These are phyloP conservation scores for Saccostrea cuccullata DNA, from an alignment of 1,140 invertebrate species.

Conservation along the genomic window DNA sequence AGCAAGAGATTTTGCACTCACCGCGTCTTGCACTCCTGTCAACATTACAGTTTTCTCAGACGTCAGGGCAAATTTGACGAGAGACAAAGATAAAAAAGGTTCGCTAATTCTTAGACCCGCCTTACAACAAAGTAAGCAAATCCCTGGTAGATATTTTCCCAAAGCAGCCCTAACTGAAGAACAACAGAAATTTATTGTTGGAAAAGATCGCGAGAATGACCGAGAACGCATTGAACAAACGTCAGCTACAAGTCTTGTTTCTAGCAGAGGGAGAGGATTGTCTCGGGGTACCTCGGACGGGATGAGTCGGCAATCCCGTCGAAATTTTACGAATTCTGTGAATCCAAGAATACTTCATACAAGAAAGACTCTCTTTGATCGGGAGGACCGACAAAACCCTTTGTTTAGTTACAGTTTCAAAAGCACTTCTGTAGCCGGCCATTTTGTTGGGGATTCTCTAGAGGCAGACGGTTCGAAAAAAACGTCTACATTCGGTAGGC, in stretches of 20 bases:
- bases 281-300: neutral
- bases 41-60: constrained; percentile 33
- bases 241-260: neutral
- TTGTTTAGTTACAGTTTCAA: constrained; percentile 31
- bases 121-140: constrained; percentile 45
- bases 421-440: constrained; percentile 10
- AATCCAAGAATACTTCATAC: constrained; percentile 40
- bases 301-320: neutral
- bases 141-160: constrained; percentile 48
- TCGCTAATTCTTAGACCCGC: constrained; percentile 19
- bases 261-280: neutral
- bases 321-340: constrained; percentile 35
- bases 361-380: constrained; percentile 45
- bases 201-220: neutral
- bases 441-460: neutral
- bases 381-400: neutral
- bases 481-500: neutral
- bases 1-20: neutral
- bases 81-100: constrained; percentile 33
- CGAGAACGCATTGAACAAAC: constrained; percentile 15
- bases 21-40: constrained; percentile 29
- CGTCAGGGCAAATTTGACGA: neutral
- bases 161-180: constrained; percentile 39
- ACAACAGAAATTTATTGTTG: constrained; percentile 23
- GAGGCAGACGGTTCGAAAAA: neutral